phyloP scores from a whole-genome alignment of 2,113 vertebrate genomes.

The Tricholaema leucomelas region DNA sequence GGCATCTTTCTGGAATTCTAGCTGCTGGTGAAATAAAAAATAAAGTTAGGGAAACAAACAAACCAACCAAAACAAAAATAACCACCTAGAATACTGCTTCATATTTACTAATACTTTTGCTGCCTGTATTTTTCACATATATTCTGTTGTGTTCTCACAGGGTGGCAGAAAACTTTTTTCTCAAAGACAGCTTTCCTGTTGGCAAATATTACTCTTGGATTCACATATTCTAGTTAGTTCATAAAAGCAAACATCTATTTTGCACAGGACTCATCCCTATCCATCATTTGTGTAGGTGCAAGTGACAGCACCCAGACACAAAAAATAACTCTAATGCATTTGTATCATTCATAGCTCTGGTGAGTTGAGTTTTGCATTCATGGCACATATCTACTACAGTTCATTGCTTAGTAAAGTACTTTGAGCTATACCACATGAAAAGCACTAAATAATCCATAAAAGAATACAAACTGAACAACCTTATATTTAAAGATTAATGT shows the following conservation, averaged over 20 bases:
- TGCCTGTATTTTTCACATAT: not conserved
- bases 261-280: not conserved
- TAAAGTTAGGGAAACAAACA: not conserved
- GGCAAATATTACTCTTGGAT: slow-evolving; percentile 5
- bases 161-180: not conserved
- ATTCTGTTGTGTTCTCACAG: not conserved
- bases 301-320: slow-evolving; percentile 53
- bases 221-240: slow-evolving; percentile 1
- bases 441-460: slow-evolving; percentile 43
- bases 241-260: slow-evolving; percentile 60
- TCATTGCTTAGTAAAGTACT: slow-evolving; percentile 60
- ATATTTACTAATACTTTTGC: not conserved
- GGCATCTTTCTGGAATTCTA: not conserved
- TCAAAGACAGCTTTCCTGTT: not conserved
- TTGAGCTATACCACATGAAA: slow-evolving; percentile 55
- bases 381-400: slow-evolving; percentile 25
- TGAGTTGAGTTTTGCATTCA: slow-evolving; percentile 59
- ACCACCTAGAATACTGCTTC: not conserved
- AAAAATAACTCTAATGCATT: slow-evolving; percentile 26
- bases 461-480: slow-evolving; percentile 46
- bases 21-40: not conserved
- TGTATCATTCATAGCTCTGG: not conserved
- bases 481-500: slow-evolving; percentile 68
- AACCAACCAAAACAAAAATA: no score
- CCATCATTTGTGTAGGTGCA: slow-evolving; percentile 14